Evolutionary conservation across 2,888 invertebrate species (phyloP).

Genomic region (Brachypterus glaber): DNA sequence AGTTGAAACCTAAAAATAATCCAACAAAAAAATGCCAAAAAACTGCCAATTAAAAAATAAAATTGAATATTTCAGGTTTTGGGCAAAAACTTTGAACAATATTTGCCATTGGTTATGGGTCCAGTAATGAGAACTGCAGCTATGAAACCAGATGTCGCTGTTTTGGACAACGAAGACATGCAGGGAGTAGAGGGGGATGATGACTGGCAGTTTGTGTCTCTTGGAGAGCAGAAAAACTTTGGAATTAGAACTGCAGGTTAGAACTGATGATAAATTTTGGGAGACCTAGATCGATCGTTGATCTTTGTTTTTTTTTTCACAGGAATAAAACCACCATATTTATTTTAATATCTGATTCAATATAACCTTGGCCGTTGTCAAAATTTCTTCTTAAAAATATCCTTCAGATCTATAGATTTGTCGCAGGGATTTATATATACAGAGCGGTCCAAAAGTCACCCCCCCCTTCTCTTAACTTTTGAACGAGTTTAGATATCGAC

Average conservation of each 20-base stretch:
- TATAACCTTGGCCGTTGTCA: no score
- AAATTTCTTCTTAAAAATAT: neutral
- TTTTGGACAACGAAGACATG: conserved; percentile 78
- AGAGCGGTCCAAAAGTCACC: no score
- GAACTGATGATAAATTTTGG: conserved; percentile 8
- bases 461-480: no score
- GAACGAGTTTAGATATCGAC: no score
- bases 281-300: neutral
- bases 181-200: conserved; percentile 76
- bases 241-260: conserved; percentile 82
- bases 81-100: conserved; percentile 80
- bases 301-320: neutral
- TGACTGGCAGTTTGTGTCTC: conserved; percentile 90
- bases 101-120: conserved; percentile 90
- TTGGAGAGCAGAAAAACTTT: conserved; percentile 92
- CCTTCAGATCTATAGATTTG: neutral
- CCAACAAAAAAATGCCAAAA: no score
- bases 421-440: no score
- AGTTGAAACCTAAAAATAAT: no score
- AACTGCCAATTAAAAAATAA: no score
- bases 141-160: conserved; percentile 86
- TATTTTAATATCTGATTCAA: no score
- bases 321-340: no score
- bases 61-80: conserved; percentile 35
- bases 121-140: conserved; percentile 87